These are phyloP conservation scores for Rhinoraja longicauda DNA, from an alignment of 2,797 vertebrate genomes.

Conservation along the genomic window DNA sequence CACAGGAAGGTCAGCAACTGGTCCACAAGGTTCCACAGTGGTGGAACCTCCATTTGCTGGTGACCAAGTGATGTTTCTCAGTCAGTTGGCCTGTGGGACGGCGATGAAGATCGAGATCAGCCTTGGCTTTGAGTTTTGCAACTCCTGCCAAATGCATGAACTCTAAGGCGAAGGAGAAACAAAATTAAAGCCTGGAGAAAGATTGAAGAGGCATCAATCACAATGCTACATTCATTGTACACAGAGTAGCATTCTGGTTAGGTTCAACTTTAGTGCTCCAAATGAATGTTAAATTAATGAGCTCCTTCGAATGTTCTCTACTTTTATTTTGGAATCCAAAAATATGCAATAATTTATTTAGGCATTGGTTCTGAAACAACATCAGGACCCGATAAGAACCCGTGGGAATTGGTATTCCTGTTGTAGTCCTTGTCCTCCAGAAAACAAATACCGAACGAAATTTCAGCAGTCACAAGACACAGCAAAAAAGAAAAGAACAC, in stretches of 20 bases:
- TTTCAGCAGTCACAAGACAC: too few relatives aligned
- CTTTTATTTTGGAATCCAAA: too few relatives aligned
- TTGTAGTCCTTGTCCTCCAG: too few relatives aligned
- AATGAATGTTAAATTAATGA: neutral
- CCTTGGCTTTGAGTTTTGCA: too few relatives aligned
- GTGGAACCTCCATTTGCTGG: neutral
- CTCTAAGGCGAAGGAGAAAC: neutral
- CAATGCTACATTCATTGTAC: neutral
- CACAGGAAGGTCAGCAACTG: neutral
- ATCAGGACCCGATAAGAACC: too few relatives aligned
- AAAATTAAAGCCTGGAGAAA: conserved; percentile 26
- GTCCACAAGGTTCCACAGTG: neutral
- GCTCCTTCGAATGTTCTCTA: too few relatives aligned
- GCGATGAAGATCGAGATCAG: neutral
- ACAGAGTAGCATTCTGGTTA: neutral
- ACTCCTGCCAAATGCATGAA: neutral
- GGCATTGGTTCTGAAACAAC: too few relatives aligned
- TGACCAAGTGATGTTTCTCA: neutral
- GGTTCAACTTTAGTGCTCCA: neutral
- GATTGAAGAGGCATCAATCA: neutral
- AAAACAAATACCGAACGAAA: too few relatives aligned
- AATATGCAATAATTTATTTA: too few relatives aligned
- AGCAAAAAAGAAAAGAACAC: too few relatives aligned
- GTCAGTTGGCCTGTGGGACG: neutral
- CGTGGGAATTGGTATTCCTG: too few relatives aligned